These are phyloP conservation scores for Philereme vetulata DNA, from an alignment of 2,888 invertebrate genomes.

Conservation along the genomic window DNA sequence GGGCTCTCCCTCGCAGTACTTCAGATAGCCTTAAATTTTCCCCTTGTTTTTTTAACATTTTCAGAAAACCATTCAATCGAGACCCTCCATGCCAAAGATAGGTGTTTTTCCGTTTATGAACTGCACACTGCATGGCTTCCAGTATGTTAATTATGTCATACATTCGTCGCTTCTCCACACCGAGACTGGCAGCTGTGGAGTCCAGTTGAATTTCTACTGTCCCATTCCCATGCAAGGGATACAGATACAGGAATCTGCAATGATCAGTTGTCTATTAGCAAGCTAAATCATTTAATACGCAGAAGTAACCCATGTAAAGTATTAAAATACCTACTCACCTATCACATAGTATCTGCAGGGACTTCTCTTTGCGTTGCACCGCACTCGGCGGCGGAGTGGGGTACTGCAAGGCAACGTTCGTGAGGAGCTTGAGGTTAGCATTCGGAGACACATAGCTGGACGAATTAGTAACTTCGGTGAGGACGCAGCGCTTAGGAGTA, in stretches of 20 bases:
- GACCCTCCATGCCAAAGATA: slow-evolving; percentile 88
- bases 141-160: slow-evolving; percentile 90
- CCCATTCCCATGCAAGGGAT: slow-evolving; percentile 78
- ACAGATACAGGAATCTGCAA: slow-evolving; percentile 82
- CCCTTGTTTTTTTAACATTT: slow-evolving; percentile 85
- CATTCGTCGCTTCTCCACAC: slow-evolving; percentile 87
- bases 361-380: slow-evolving; percentile 83
- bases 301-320: no score
- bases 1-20: slow-evolving; percentile 76
- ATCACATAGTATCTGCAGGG: slow-evolving; percentile 84
- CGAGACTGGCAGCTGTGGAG: slow-evolving; percentile 84
- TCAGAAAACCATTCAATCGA: slow-evolving; percentile 83
- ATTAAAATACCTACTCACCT: slow-evolving; percentile 75
- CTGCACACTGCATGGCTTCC: slow-evolving; percentile 88
- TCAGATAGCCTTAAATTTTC: slow-evolving; percentile 79
- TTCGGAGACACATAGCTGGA: slow-evolving; percentile 85
- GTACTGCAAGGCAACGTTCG: slow-evolving; percentile 84
- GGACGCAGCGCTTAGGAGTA: slow-evolving; percentile 81
- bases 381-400: slow-evolving; percentile 80
- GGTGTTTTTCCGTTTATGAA: slow-evolving; percentile 86
- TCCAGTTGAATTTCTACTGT: slow-evolving; percentile 85
- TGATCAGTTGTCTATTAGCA: not conserved
- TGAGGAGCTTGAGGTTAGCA: slow-evolving; percentile 87
- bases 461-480: slow-evolving; percentile 83
- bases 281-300: not conserved